Evolutionary conservation across 1,140 invertebrate genomes (phyloP).

Genomic region (Cecropterus lyciades): DNA sequence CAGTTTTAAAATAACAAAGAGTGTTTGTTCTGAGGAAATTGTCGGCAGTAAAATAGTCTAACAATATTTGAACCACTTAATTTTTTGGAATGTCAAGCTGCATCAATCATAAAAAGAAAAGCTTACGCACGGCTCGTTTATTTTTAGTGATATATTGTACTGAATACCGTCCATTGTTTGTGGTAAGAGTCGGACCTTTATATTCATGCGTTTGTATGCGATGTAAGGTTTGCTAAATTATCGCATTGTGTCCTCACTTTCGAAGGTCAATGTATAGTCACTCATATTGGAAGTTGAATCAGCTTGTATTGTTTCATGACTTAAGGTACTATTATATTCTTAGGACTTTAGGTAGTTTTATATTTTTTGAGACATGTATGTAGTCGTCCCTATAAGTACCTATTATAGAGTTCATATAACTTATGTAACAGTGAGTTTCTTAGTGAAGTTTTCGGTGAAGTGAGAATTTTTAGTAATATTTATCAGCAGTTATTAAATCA

Average conservation of each 20-base stretch:
- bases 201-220: constrained; percentile 11
- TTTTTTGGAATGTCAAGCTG: constrained; percentile 43
- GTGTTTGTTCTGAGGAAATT: constrained; percentile 26
- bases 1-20: constrained; percentile 29
- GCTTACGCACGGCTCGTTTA: constrained; percentile 54
- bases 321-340: too few species aligned
- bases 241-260: constrained; percentile 10
- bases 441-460: too few species aligned
- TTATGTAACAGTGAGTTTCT: too few species aligned
- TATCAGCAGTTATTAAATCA: too few species aligned
- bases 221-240: constrained; percentile 6
- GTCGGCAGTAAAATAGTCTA: constrained; percentile 38
- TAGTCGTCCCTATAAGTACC: too few species aligned
- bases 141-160: constrained; percentile 69
- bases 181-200: constrained; percentile 3
- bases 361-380: too few species aligned
- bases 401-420: too few species aligned
- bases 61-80: constrained; percentile 44
- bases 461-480: too few species aligned
- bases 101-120: constrained; percentile 52
- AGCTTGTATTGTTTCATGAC: neutral
- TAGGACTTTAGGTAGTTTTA: too few species aligned
- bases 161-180: constrained; percentile 61
- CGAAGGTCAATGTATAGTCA: constrained; percentile 9
- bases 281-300: constrained; percentile 3